Conservation (phyloP, 2,797 vertebrate species). For the Danionella dracula region DNA sequence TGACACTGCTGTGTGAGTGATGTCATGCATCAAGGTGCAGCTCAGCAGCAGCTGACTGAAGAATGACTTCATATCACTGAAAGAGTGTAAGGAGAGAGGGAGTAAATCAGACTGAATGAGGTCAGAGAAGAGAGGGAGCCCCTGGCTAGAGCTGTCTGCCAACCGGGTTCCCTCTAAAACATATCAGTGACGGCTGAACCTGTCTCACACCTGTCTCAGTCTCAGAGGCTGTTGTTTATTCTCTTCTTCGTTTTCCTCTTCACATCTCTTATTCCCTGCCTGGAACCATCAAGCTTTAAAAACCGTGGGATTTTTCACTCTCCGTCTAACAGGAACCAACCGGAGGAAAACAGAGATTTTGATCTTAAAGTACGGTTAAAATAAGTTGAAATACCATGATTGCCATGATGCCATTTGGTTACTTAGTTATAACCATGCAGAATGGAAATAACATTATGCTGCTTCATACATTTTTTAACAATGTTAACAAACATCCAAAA, state of each 20-base stretch:
- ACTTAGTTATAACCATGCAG: too few species aligned
- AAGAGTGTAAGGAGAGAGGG: conserved; percentile 48
- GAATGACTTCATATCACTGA: conserved; percentile 79
- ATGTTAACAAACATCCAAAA: too few species aligned
- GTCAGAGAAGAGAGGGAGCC: conserved; percentile 41
- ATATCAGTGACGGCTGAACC: conserved; percentile 15
- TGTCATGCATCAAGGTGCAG: conserved; percentile 65
- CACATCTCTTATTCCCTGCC: neutral
- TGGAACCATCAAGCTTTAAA: neutral
- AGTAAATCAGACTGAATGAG: conserved; percentile 50
- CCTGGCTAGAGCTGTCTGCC: conserved; percentile 38
- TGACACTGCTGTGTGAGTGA: conserved; percentile 61
- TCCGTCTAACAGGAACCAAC: neutral
- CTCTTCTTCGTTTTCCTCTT: neutral
- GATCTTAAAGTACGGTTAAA: too few species aligned
- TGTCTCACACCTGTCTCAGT: conserved; percentile 7
- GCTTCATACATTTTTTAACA: too few species aligned
- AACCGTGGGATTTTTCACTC: neutral
- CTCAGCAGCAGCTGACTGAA: conserved; percentile 58
- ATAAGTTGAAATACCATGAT: too few species aligned
- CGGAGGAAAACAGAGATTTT: neutral
- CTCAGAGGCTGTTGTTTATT: neutral
- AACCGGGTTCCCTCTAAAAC: conserved; percentile 9
- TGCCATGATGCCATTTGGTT: too few species aligned
- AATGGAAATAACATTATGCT: too few species aligned